A percentile compares a stretch with the other conserved stretches of the same genome.
phyloP scores from a whole-genome alignment of 2,888 invertebrate genomes.

The Orthosia cruda region DNA sequence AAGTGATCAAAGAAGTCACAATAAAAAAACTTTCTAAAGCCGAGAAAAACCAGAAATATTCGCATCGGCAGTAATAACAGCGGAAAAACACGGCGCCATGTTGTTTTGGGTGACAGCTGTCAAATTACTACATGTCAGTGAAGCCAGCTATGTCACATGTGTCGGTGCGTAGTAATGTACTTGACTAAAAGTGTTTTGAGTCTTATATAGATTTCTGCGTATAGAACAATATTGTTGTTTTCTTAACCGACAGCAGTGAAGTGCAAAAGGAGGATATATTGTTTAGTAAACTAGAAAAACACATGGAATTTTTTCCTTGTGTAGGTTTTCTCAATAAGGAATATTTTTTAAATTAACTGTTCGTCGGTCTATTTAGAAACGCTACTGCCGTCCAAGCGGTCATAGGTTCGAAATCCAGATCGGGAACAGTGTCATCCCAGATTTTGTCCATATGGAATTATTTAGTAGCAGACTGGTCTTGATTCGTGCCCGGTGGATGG shows the following conservation, averaged over 20 bases:
- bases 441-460: no score
- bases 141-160: constrained; percentile 29
- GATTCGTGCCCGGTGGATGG: no score
- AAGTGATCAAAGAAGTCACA: neutral
- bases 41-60: neutral
- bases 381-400: no score
- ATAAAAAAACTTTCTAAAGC: constrained; percentile 10
- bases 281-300: no score
- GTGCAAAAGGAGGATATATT: neutral
- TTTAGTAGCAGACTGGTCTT: no score
- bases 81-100: constrained; percentile 39
- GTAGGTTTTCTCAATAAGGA: no score
- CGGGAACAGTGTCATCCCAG: no score
- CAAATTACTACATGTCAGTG: constrained; percentile 56
- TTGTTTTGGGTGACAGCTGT: constrained; percentile 59
- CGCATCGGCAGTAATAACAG: constrained; percentile 40
- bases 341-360: no score
- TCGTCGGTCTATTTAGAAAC: no score
- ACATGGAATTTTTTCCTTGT: no score
- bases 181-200: neutral
- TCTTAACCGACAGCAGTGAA: no score
- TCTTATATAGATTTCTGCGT: neutral
- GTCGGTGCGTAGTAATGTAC: constrained; percentile 18
- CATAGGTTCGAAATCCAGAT: no score
- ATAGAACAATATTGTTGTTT: neutral